A percentile compares a stretch with the other conserved stretches of the same genome.
phyloP scores from a whole-genome alignment of 2,888 invertebrate species.

The Sesamia inferens region DNA sequence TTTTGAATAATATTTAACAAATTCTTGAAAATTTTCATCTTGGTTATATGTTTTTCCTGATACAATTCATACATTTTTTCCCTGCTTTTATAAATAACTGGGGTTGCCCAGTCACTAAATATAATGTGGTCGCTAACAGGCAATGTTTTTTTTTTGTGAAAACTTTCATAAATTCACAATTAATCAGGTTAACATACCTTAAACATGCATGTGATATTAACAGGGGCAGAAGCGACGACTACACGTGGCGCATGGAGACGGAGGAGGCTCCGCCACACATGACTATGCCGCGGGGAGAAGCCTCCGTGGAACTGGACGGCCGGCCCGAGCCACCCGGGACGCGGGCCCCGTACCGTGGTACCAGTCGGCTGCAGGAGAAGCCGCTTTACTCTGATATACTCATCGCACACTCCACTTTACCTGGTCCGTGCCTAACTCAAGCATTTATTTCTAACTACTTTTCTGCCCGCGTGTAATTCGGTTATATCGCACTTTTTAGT shows the following conservation, averaged over 20 bases:
- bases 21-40: too few relatives aligned
- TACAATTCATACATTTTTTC: too few relatives aligned
- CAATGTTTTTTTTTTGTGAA: too few relatives aligned
- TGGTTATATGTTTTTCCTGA: too few relatives aligned
- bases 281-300: conserved; percentile 60
- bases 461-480: too few relatives aligned
- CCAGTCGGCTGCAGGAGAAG: conserved; percentile 63
- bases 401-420: conserved; percentile 91
- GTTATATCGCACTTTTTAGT: too few relatives aligned
- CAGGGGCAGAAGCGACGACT: conserved; percentile 73
- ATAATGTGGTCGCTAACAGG: too few relatives aligned
- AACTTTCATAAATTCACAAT: too few relatives aligned
- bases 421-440: conserved; percentile 62
- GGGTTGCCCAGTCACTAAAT: too few relatives aligned
- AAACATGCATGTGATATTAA: not conserved
- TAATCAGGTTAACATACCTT: not conserved
- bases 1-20: too few relatives aligned
- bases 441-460: not conserved
- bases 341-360: conserved; percentile 59
- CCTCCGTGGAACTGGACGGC: conserved; percentile 56
- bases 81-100: too few relatives aligned
- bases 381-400: conserved; percentile 90
- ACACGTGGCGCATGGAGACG: conserved; percentile 60
- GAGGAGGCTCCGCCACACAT: conserved; percentile 46
- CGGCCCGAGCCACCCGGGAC: conserved; percentile 56